phyloP scores from a whole-genome alignment of 2,113 vertebrate species.

The Crypturellus undulatus region DNA sequence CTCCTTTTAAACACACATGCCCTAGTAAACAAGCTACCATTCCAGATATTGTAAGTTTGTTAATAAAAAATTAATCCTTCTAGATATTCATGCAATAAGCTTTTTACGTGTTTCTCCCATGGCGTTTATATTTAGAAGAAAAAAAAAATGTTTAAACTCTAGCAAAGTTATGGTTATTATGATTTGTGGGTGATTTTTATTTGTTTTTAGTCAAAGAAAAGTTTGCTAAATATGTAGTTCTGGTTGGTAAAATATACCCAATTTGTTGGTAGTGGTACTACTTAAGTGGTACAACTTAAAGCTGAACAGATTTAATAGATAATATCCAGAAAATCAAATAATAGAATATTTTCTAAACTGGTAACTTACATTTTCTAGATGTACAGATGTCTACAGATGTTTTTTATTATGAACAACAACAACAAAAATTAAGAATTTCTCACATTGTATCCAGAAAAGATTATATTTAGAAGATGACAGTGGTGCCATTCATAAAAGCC shows the following conservation, averaged over 20 bases:
- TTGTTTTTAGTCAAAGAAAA: not conserved
- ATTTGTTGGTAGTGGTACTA: not conserved
- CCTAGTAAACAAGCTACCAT: not conserved
- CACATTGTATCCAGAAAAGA: not conserved
- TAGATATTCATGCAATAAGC: not conserved
- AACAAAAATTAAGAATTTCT: no score
- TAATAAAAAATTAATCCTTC: not conserved
- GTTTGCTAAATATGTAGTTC: not conserved
- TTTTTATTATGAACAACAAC: not conserved
- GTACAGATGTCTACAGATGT: not conserved
- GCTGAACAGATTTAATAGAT: not conserved
- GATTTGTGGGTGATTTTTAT: not conserved
- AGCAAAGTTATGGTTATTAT: not conserved
- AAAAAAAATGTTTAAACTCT: not conserved
- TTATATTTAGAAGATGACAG: not conserved
- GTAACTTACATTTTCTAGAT: not conserved
- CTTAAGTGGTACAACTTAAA: not conserved
- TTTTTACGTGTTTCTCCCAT: not conserved
- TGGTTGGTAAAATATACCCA: not conserved
- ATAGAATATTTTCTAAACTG: not conserved
- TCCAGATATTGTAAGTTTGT: not conserved
- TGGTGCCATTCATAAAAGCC: not conserved
- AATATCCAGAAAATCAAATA: not conserved
- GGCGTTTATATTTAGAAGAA: not conserved
- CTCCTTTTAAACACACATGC: not conserved